Conservation (phyloP, 2,888 invertebrate species). For the Acheta domesticus region DNA sequence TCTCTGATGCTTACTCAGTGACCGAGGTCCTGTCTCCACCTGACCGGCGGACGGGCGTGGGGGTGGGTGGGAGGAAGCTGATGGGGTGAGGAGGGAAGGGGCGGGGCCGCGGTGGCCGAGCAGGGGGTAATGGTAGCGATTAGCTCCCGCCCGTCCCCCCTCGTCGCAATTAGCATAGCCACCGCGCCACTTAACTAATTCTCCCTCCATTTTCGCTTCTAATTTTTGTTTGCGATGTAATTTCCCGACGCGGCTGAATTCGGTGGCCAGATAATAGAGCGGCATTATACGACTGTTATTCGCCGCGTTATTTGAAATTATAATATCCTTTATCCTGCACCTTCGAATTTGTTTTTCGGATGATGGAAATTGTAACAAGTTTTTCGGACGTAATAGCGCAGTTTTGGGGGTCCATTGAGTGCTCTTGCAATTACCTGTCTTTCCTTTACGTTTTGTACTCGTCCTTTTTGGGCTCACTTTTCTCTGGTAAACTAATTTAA, state of each 20-base stretch:
- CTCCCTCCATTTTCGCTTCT: conserved; percentile 8
- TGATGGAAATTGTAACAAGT: conserved; percentile 1
- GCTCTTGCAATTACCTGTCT: not conserved
- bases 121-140: not conserved
- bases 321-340: not conserved
- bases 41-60: too few species aligned
- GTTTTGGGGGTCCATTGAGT: not conserved
- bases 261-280: not conserved
- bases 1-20: too few species aligned
- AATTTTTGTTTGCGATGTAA: conserved; percentile 18
- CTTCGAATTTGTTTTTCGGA: conserved; percentile 10
- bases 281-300: not conserved
- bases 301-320: not conserved
- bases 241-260: not conserved
- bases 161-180: not conserved
- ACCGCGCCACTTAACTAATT: conserved; percentile 18
- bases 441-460: not conserved
- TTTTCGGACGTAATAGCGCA: too few species aligned
- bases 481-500: not conserved
- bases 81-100: not conserved
- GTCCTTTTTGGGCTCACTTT: not conserved
- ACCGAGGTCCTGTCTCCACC: too few species aligned
- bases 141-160: not conserved
- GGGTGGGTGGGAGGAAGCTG: not conserved
- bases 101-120: not conserved